A percentile compares a stretch with the other conserved stretches of the same genome.
Conservation (phyloP, 2,113 vertebrate genomes). For the Merops nubicus region DNA sequence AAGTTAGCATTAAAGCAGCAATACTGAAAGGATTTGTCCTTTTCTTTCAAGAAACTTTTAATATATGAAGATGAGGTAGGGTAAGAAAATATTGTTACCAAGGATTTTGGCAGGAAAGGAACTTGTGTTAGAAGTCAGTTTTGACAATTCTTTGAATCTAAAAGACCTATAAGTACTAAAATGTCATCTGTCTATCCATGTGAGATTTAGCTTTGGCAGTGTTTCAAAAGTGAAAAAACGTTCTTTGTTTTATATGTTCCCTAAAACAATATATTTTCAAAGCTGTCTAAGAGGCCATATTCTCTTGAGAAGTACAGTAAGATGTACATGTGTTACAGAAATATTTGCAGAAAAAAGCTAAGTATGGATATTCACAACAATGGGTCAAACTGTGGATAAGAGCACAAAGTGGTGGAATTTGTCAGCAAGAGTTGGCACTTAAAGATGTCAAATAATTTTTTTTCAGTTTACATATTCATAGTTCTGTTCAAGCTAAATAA, state of each 20-base stretch:
- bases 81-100: constrained; percentile 37
- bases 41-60: constrained; percentile 39
- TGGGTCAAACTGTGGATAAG: constrained; percentile 9
- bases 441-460: constrained; percentile 6
- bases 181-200: constrained; percentile 60
- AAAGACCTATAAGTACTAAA: constrained; percentile 48
- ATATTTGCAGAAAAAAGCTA: not conserved
- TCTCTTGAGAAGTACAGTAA: not conserved
- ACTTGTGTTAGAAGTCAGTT: constrained; percentile 37
- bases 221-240: constrained; percentile 50
- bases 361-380: not conserved
- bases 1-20: not conserved
- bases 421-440: not conserved
- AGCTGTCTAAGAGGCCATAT: not conserved
- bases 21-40: constrained; percentile 34
- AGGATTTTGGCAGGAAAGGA: constrained; percentile 33
- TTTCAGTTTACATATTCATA: constrained; percentile 21
- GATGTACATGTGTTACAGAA: not conserved
- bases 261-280: constrained; percentile 18
- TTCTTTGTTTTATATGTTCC: constrained; percentile 42
- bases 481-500: not conserved
- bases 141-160: constrained; percentile 62
- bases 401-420: not conserved
- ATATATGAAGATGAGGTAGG: constrained; percentile 6
- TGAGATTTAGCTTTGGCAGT: constrained; percentile 59